These are phyloP conservation scores for Zaprionus bogoriensis DNA, from an alignment of 2,888 invertebrate species.

Conservation along the genomic window DNA sequence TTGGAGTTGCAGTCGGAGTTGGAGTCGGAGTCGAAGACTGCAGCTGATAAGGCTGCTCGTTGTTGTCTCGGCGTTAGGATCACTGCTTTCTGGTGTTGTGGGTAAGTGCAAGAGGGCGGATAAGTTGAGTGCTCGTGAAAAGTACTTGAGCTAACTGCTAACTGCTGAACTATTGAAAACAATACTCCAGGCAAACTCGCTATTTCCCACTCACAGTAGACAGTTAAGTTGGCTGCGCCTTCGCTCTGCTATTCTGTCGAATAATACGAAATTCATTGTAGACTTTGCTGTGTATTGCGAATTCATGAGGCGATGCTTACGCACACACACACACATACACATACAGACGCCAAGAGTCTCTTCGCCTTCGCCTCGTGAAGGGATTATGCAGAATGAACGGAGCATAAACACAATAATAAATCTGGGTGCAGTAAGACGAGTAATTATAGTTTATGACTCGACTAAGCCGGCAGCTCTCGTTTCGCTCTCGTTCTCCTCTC, in stretches of 20 bases:
- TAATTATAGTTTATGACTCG: conserved; percentile 2
- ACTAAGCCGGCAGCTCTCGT: not conserved
- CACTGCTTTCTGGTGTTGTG: conserved; percentile 34
- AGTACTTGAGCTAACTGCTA: too few species aligned
- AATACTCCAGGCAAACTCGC: too few species aligned
- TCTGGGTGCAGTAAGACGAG: not conserved
- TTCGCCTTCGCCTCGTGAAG: not conserved
- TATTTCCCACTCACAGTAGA: too few species aligned
- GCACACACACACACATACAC: not conserved
- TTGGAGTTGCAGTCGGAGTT: not conserved
- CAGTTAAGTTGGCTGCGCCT: not conserved
- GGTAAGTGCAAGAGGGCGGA: conserved; percentile 39
- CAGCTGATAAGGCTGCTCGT: conserved; percentile 48
- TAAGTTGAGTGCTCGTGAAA: too few species aligned
- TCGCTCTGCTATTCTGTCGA: not conserved
- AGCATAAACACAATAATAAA: conserved; percentile 1
- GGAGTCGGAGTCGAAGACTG: not conserved
- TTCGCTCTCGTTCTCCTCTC: not conserved
- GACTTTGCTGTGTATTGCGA: not conserved
- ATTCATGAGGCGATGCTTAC: not conserved
- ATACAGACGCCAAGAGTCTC: not conserved
- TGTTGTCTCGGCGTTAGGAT: conserved; percentile 46
- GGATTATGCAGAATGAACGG: not conserved
- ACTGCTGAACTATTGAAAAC: too few species aligned
- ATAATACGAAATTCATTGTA: not conserved